Conservation (phyloP, 2,797 vertebrate species). For the Sibirionetta formosa region DNA sequence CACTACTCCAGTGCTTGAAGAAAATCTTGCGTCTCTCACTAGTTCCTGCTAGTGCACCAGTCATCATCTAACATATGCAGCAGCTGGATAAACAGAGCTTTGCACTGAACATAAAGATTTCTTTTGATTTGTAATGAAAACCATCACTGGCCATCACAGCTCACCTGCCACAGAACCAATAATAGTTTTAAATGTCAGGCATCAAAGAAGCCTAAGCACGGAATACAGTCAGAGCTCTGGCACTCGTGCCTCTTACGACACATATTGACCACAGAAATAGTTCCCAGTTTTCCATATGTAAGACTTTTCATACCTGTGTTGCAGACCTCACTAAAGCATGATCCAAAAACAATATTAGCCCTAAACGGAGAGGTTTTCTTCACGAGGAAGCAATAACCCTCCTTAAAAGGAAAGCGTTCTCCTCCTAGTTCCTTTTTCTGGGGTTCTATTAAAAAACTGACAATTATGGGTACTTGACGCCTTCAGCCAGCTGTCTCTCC, state of each 20-base stretch:
- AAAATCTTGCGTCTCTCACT: not conserved
- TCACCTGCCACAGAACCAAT: conserved; percentile 31
- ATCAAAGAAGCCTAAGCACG: not conserved
- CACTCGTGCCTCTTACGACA: conserved; percentile 12
- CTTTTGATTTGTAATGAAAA: conserved; percentile 56
- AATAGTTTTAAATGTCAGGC: conserved; percentile 8
- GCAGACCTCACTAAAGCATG: not conserved
- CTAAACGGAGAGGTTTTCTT: not conserved
- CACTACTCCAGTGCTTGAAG: not conserved
- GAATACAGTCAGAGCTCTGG: conserved; percentile 4
- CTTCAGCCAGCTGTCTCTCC: not conserved
- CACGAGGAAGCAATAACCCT: not conserved
- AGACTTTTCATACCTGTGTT: not conserved
- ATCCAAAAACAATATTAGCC: not conserved
- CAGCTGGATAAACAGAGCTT: conserved; percentile 49
- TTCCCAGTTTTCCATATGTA: not conserved
- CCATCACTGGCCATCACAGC: not conserved
- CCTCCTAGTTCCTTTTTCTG: not conserved
- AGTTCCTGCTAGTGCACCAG: not conserved
- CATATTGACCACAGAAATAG: not conserved
- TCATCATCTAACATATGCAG: not conserved
- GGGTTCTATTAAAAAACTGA: not conserved
- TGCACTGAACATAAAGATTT: conserved; percentile 6
- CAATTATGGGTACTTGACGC: not conserved
- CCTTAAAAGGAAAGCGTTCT: not conserved